Evolutionary conservation across 1,140 invertebrate species (phyloP), one percentile per base, ranked within the genome.

Genomic region (Cotesia chilonis): DNA sequence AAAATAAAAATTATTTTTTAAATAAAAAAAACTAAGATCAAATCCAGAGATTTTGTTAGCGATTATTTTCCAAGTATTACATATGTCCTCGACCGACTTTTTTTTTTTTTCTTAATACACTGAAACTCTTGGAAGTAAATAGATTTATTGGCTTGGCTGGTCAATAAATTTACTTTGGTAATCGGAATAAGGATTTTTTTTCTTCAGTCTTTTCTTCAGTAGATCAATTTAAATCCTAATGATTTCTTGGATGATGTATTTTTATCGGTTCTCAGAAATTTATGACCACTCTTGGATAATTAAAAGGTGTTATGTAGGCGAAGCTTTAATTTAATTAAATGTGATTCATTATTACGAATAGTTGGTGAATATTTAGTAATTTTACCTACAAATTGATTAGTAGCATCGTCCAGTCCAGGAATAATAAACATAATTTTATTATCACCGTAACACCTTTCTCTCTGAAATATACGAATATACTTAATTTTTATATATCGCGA

Each of bases 391-490:
- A 64, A 64, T 64, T 28, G 41, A 28, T 51, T 14, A 68, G 65
- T 68, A 36, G 65, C 47, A 68, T 28, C 28, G 65, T 68, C 65
- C 14, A 35, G 35, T 28, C 4, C 17, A 17, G 17, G 17, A 17
- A 17, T 17, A 12, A 14, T 20, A 28, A 9, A 47, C 5, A 47
- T 47, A 9, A 20, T 59, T 68, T 35, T 68, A 20, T 57, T 68
- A 37, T 57, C 14, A 10, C 41, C 28, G 28, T 54, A 36, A 57
- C 51, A 70, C 59, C 41, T 70, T 51, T 61, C 37, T 70, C 55
- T 70, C 51, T 57, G 28, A 35, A 12, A 37, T n/a, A 55, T n/a
- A 14, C 54, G 35, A 59, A 38, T 51, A 28, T 14, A 66, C 20
- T 28, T 47, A 47, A 66, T 28, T 20, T 66, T 66, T 66, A 55